Conservation (phyloP, 30 jellyfish, hydroid and myxozoan species). For the Turritopsis rubra region DNA sequence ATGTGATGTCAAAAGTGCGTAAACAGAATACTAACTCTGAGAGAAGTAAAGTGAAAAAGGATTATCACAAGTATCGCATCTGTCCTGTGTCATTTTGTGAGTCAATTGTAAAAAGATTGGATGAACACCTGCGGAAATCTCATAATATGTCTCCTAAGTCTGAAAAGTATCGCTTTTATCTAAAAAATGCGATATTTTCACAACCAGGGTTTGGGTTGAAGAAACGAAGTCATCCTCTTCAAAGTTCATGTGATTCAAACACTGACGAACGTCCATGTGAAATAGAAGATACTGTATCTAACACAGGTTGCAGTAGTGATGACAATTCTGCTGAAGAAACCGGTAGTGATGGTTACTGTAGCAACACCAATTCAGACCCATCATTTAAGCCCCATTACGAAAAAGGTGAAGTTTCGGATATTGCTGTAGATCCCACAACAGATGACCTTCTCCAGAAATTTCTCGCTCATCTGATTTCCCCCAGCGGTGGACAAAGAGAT, state of each 20-base stretch:
- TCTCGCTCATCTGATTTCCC: background rate
- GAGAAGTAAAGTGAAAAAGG: background rate
- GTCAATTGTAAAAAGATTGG: background rate
- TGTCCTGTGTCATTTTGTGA: background rate
- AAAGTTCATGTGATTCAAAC: background rate
- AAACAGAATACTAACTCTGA: background rate
- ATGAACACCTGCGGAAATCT: background rate
- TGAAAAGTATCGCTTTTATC: background rate
- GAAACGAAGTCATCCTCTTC: background rate
- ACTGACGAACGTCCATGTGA: background rate
- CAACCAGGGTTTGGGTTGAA: background rate
- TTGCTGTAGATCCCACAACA: background rate
- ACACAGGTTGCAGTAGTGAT: background rate
- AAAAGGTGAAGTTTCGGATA: background rate
- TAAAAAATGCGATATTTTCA: background rate
- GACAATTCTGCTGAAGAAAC: background rate
- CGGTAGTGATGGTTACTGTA: background rate
- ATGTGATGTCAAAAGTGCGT: background rate
- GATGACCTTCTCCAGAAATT: background rate
- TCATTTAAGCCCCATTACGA: background rate
- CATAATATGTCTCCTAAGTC: background rate
- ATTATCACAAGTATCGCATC: conserved; percentile 4
- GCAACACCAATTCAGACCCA: background rate
- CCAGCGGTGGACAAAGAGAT: conserved; percentile 7
- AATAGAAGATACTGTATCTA: background rate